These are phyloP conservation scores for Sepioteuthis lessoniana DNA, from an alignment of 2,888 invertebrate genomes.

Conservation along the genomic window DNA sequence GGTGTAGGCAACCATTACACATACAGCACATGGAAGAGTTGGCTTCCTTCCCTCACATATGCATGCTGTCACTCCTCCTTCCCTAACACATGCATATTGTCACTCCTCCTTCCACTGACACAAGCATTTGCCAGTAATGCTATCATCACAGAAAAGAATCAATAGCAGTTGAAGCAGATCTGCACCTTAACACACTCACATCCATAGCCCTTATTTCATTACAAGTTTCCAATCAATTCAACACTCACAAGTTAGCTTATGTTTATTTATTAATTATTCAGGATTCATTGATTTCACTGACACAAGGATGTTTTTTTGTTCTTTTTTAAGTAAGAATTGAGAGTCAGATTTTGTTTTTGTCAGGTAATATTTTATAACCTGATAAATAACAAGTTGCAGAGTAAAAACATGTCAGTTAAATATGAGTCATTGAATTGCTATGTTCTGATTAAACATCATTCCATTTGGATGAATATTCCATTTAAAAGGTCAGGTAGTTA, in stretches of 20 bases:
- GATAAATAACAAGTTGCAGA: background rate
- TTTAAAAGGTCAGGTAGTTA: background rate
- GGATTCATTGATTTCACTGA: background rate
- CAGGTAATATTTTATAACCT: background rate
- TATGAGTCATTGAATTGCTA: background rate
- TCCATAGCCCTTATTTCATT: background rate
- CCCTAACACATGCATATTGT: background rate
- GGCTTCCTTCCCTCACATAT: background rate
- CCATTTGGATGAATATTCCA: background rate
- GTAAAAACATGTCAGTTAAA: background rate
- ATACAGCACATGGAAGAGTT: background rate
- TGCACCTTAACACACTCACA: background rate
- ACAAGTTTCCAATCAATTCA: background rate
- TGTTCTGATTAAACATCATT: background rate
- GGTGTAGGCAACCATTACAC: background rate
- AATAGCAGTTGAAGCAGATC: background rate
- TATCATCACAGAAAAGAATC: background rate
- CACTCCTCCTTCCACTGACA: background rate
- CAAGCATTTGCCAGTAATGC: background rate
- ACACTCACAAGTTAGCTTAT: background rate
- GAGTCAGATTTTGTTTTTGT: background rate
- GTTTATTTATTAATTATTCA: background rate
- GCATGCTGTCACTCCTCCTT: background rate
- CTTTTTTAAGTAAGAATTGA: background rate
- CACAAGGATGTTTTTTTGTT: no score